Base-by-base conservation (phyloP, 1,140 invertebrate species). In the Papilio machaon region DNA sequence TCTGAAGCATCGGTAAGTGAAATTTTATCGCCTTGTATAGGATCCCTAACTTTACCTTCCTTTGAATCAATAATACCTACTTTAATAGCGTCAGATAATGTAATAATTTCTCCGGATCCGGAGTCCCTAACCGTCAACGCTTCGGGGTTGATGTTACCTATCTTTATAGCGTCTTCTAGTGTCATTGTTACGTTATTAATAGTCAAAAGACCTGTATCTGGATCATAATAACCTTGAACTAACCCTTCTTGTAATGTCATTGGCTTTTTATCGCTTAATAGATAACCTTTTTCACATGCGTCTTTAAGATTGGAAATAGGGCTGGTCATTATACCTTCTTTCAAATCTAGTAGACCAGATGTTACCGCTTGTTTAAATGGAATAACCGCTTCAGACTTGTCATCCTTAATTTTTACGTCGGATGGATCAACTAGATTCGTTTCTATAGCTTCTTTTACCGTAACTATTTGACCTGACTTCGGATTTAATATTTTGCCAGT, bases 181-280 rank as follows among this genome's bases (percentile, higher is more conserved):
- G 97, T 98, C 83, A 97, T 95, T 70, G 95, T 95, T 73, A 96
- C 96, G 38, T 96, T 96, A 84, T 98, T 97, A 67, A 97, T 96
- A 46, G 96, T 96, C 80, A 97, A 96, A 73, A 97, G 96, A 6
- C 98, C 97, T 76, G 97, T 97, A 73, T 96, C 95, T 0, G 96
- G 94, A 91, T 99, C 96, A 91, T 98, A 98, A 79, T 97, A 95
- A 80, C 97, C 97, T 93, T 97, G 96, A 58, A 97, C 96, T 73
- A 99, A 94, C 73, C 97, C 97, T 95, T 99, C 98, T 91, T 98
- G 97, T 52, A 99, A 92, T 2, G 97, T 97, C 95, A 96, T 97
- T 9, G 97, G 97, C 90, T 97, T 97, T 82, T 96, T 95, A 47
- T 96, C 96, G 83, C 96, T 97, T 15, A 98, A 91, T 9, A 98